Base-by-base conservation (phyloP, 2,888 invertebrate genomes). In the Parnassius orleans region DNA sequence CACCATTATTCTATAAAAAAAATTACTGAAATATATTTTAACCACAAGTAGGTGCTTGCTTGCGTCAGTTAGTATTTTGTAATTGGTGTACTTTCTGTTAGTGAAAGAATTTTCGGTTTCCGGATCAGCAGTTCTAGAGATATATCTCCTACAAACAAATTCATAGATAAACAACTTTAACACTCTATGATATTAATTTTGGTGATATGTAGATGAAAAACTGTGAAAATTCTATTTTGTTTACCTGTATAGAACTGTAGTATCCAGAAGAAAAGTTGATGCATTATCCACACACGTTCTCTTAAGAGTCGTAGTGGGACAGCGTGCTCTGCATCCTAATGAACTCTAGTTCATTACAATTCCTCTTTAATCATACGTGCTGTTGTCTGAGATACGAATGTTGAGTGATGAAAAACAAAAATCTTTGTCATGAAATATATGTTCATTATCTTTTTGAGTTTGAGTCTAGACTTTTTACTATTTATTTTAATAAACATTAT, bases 321-420 rank as follows among this genome's bases (percentile, higher is more conserved):
- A 33, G 15, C 47, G 51, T 60, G 55, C 41, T 46, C 56, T 9
- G 61, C 14, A 56, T 61, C 14, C 55, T 52, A 56, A 33, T 33
- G 33, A 33, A 58, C 58, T 58, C 55, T 55, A 12, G 55, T 61
- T 61, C 51, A 61, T 56, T 61, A 60, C 57, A 42, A 48, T 46
- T 43, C 44, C 55, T 43, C 50, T 55, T 44, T 60, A 60, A 55
- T 55, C 60, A 60, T 51, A 51, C 55, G 51, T 53, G 58, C 51
- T 55, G 50, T 55, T 42, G 50, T 55, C 47, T 55, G 51, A 58
- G 58, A 55, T 33, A 50, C 60, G 50, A 44, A 44, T 43, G 24
- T 46, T 15, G 56, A 59, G 53, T 47, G 47, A 53, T 47, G 59
- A 59, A 51, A 57, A 51, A 57, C 57, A 51, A 57, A 57, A 51